Evolutionary conservation across 2,113 vertebrate genomes (phyloP), one percentile per base, ranked within the genome.

Genomic region (Coryphaenoides rupestris): DNA sequence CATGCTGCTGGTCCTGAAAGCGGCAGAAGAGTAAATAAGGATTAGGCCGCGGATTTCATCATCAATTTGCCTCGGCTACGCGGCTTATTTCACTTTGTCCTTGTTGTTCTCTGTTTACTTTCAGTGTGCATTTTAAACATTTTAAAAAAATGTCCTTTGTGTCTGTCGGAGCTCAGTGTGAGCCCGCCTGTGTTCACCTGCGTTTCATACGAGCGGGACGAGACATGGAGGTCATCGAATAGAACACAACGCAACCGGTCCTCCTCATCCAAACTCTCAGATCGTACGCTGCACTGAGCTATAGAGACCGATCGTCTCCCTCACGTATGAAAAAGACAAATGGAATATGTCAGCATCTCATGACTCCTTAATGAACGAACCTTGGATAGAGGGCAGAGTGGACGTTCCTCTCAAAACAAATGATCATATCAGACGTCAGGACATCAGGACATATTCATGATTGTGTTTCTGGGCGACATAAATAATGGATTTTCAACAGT

Each of bases 401-500:
- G 19, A 23, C 13, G n/a, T 4, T n/a, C 19, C 21, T 28, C 40
- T 16, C 9, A 63, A 9, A 55, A 24, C 9, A 53, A 59, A 63
- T 33, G 12, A 57, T 19, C 19, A 14, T 19, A 21, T 49, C 23
- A 47, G 26, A 52, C 45, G 19, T n/a, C n/a, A n/a, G n/a, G n/a
- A n/a, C n/a, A n/a, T n/a, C 17, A 58, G 60, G 60, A 71, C 26
- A 28, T 57, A 14, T 60, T 55, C 19, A 50, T 55, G n/a, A 56
- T 57, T 62, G 17, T 56, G 23, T 57, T 21, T 54, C 12, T 55
- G 56, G 54, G 58, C 21, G 56, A 45, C 40, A 68, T 55, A 65
- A 65, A 68, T 79, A 64, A 49, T 40, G 60, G 54, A 66, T 46
- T 61, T 71, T 24, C 40, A n/a, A 45, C 23, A 53, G 61, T 16